These are phyloP conservation scores for Anarhynchus alexandrinus DNA, from an alignment of 2,113 vertebrate genomes.

Conservation along the genomic window DNA sequence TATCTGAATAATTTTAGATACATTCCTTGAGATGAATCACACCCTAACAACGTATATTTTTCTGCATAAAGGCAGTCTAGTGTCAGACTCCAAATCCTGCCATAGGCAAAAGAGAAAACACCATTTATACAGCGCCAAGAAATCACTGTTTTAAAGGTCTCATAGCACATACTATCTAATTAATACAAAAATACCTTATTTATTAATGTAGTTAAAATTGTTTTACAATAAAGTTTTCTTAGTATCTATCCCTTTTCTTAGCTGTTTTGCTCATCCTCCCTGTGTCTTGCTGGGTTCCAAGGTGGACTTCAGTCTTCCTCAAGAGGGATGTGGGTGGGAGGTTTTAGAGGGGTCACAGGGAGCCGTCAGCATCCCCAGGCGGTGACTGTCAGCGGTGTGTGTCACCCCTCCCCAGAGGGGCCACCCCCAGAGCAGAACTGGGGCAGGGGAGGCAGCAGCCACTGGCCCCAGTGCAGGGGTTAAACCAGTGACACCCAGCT, in stretches of 20 bases:
- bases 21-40: background rate
- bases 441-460: background rate
- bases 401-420: too few species aligned
- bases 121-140: background rate
- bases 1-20: slow-evolving; percentile 24
- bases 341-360: background rate
- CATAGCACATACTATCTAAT: background rate
- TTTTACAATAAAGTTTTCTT: background rate
- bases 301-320: background rate
- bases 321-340: rapidly evolving
- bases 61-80: background rate
- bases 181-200: background rate
- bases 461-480: rapidly evolving
- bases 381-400: too few species aligned
- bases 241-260: background rate
- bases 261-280: background rate
- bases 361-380: background rate
- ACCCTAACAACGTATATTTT: background rate
- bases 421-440: background rate
- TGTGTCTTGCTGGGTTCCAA: background rate
- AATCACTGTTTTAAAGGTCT: background rate
- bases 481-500: rapidly evolving
- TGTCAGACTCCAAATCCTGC: background rate
- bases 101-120: background rate
- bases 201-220: background rate